Evolutionary conservation across 2,113 vertebrate genomes (phyloP).

Genomic region (Cettia cetti): DNA sequence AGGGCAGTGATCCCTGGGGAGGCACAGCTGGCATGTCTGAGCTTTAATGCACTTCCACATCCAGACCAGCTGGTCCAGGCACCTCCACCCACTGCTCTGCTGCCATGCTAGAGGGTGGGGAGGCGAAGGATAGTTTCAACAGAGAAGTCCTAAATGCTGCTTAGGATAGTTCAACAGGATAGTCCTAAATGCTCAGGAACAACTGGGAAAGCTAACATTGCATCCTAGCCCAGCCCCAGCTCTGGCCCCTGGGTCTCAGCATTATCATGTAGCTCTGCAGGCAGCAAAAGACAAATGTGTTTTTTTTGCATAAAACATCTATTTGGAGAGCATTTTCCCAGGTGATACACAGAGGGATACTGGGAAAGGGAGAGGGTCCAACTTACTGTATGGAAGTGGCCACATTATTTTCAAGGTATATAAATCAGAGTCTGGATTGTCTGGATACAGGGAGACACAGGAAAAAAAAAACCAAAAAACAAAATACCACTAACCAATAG

Average conservation of each 20-base stretch:
- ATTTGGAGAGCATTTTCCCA: neutral
- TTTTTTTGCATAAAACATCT: neutral
- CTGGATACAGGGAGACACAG: neutral
- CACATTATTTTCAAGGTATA: neutral
- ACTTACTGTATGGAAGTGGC: neutral
- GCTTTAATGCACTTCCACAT: neutral
- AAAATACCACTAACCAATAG: accelerated
- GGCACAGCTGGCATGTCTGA: neutral
- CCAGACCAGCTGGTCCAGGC: neutral
- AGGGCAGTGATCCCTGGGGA: accelerated
- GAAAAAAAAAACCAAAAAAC: neutral
- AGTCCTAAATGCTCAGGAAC: neutral
- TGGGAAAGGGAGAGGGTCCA: neutral
- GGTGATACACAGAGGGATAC: neutral
- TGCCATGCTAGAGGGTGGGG: neutral
- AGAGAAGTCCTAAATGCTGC: neutral
- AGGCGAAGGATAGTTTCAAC: neutral
- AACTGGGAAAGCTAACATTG: neutral
- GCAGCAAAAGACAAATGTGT: neutral
- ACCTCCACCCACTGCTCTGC: neutral
- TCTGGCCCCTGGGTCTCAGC: neutral
- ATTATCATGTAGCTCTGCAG: neutral
- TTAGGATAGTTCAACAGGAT: too few relatives aligned
- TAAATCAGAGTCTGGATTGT: neutral
- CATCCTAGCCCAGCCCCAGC: neutral